phyloP scores from a whole-genome alignment of 2,797 vertebrate species.

The Lates japonicus region DNA sequence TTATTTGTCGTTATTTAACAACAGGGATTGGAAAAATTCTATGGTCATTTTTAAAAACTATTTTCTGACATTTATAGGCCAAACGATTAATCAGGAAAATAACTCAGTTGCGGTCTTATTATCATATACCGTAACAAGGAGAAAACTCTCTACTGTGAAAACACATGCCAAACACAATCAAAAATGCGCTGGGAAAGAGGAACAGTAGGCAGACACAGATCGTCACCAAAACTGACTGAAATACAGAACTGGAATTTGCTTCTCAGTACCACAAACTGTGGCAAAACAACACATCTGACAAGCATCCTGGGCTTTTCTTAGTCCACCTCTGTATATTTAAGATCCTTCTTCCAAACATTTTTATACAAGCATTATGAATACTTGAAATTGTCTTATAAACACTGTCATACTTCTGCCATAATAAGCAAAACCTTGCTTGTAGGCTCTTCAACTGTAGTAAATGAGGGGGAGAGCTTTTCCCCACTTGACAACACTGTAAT shows the following conservation, averaged over 20 bases:
- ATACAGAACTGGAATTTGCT: conserved; percentile 6
- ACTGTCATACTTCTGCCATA: neutral
- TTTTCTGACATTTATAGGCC: neutral
- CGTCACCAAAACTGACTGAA: neutral
- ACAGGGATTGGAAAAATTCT: neutral
- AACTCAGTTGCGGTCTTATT: neutral
- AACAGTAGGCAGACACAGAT: neutral
- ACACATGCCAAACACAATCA: neutral
- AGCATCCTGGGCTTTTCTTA: neutral
- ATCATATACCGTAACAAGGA: neutral
- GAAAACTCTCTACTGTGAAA: neutral
- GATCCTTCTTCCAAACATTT: neutral
- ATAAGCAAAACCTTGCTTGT: neutral
- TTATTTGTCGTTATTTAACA: neutral
- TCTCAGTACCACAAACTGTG: neutral
- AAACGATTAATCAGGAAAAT: neutral
- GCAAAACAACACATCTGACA: neutral
- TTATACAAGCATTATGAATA: neutral
- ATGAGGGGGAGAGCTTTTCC: neutral
- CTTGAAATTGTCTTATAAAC: neutral
- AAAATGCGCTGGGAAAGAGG: neutral
- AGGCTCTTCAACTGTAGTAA: neutral
- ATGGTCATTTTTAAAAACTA: neutral
- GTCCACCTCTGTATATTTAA: neutral
- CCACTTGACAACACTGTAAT: neutral